phyloP scores from a whole-genome alignment of 2,888 invertebrate genomes.

The Drosophila austrosaltans region DNA sequence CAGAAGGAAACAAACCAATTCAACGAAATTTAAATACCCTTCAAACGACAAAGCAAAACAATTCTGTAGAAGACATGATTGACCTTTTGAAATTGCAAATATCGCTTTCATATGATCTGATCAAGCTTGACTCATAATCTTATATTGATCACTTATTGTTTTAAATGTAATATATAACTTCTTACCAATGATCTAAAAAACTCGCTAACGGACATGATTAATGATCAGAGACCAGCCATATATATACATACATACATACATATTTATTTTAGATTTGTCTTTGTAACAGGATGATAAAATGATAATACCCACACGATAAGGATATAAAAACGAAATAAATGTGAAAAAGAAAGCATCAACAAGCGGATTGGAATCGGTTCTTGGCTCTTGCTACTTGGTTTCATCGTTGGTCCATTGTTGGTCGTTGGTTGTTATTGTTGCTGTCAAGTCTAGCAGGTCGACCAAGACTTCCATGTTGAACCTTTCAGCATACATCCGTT shows the following conservation, averaged over 20 bases:
- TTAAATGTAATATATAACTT: too few species aligned
- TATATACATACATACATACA: too few species aligned
- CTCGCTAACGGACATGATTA: too few species aligned
- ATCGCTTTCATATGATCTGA: too few species aligned
- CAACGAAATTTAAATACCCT: background rate
- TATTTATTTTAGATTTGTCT: background rate
- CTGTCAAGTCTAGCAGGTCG: constrained; percentile 34
- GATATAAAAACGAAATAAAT: constrained; percentile 5
- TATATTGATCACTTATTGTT: too few species aligned
- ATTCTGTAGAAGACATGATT: too few species aligned
- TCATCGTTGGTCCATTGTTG: background rate
- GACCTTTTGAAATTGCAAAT: too few species aligned
- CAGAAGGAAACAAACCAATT: background rate
- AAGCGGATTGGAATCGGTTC: constrained; percentile 43
- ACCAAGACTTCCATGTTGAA: constrained; percentile 20
- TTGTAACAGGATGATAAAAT: background rate
- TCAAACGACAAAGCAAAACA: background rate
- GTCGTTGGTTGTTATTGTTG: constrained; percentile 13
- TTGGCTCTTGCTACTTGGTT: background rate
- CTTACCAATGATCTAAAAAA: too few species aligned
- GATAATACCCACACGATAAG: background rate
- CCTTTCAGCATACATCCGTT: constrained; percentile 41
- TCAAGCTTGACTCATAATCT: too few species aligned
- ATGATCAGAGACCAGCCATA: too few species aligned
- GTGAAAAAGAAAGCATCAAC: constrained; percentile 41